Conservation (phyloP, 2,113 vertebrate species). For the Anolis sagrei region DNA sequence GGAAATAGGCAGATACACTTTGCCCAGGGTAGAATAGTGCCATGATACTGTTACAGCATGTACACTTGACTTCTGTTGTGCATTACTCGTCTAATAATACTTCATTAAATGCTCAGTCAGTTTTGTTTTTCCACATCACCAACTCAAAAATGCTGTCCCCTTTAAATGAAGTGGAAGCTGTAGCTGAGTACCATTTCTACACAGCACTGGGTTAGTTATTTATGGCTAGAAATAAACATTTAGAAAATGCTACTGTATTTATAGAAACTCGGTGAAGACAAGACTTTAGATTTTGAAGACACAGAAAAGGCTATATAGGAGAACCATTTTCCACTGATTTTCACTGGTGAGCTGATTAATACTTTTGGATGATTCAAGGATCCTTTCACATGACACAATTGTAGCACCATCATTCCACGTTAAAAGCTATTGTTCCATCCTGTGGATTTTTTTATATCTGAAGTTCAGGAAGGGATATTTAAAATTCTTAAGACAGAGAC, state of each 20-base stretch:
- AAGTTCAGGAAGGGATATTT: too few species aligned
- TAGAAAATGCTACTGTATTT: constrained; percentile 15
- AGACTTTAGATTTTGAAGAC: constrained; percentile 1
- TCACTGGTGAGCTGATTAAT: background rate
- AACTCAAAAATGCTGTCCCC: background rate
- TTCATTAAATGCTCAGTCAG: background rate
- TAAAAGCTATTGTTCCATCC: too few species aligned
- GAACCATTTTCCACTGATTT: background rate
- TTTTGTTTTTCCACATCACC: constrained; percentile 15
- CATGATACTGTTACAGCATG: background rate
- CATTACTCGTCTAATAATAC: constrained; percentile 24
- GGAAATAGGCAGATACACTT: background rate
- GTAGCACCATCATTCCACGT: too few species aligned
- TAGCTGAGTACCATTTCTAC: constrained; percentile 14
- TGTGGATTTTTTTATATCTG: too few species aligned
- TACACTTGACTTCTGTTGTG: background rate
- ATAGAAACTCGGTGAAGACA: constrained; percentile 34
- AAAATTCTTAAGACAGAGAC: too few species aligned
- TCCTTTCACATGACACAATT: too few species aligned
- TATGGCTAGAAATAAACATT: constrained; percentile 21
- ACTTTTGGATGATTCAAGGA: background rate
- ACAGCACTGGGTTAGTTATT: constrained; percentile 26
- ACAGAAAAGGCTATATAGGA: background rate
- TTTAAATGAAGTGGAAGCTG: constrained; percentile 17
- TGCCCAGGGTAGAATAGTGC: background rate